A percentile compares a stretch with the other conserved stretches of the same genome.
phyloP scores from a whole-genome alignment of 37 sponge, comb jelly and placozoan genomes.

The Haliclona indistincta region DNA sequence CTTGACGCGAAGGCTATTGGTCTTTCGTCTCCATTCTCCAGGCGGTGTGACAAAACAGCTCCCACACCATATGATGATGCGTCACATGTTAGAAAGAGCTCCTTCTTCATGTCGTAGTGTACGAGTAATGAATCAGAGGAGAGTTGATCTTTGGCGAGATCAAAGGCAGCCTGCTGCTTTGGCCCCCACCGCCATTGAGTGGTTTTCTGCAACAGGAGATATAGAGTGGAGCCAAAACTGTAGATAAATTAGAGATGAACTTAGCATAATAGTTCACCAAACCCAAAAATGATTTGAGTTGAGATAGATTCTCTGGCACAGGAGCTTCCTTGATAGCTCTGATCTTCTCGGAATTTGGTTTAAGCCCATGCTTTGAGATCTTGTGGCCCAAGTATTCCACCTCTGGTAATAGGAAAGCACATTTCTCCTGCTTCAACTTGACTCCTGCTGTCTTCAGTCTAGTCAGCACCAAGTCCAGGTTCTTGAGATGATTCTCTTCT shows the following conservation, averaged over 20 bases:
- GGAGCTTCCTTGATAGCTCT: slow-evolving; percentile 28
- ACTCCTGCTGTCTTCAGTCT: slow-evolving; percentile 19
- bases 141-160: background rate
- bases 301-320: slow-evolving; percentile 13
- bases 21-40: slow-evolving; percentile 1
- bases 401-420: slow-evolving; percentile 21
- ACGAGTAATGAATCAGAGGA: background rate
- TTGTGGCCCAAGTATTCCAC: slow-evolving; percentile 25
- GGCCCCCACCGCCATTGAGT: background rate
- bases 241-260: slow-evolving; percentile 10
- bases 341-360: slow-evolving; percentile 18
- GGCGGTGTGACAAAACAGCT: slow-evolving; percentile 27
- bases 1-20: slow-evolving; percentile 31
- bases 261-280: slow-evolving; percentile 31
- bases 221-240: slow-evolving; percentile 11
- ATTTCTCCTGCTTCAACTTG: slow-evolving; percentile 19
- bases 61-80: slow-evolving; percentile 45
- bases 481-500: slow-evolving; percentile 21
- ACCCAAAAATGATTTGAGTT: too few species aligned
- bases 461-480: slow-evolving; percentile 21
- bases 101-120: slow-evolving; percentile 15
- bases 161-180: slow-evolving; percentile 2
- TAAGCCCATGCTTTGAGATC: slow-evolving; percentile 17
- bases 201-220: background rate
- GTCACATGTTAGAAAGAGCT: slow-evolving; percentile 10